Base-by-base conservation (phyloP, 2,888 invertebrate species). In the Drosophila lutescens region DNA sequence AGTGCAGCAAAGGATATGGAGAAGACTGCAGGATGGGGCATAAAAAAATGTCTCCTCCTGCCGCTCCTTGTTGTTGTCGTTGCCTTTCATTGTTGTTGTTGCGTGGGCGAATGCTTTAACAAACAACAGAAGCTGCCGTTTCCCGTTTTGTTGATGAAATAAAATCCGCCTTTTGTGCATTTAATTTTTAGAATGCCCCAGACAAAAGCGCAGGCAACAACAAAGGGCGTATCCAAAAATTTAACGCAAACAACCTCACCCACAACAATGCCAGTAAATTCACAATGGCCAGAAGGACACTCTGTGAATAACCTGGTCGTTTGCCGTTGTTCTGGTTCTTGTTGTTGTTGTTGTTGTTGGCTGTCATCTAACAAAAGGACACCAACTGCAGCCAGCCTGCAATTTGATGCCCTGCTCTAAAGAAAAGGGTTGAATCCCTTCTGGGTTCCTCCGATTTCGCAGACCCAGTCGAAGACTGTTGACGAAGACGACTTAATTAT, bases 111-210 rank as follows among this genome's bases (percentile, higher is more conserved):
- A 41, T 85, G 86, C 83, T 87, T 63, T 70, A 85, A 79, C 83
- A 87, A 83, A 83, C 88, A 83, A 85, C 83, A 85, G 85, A 88
- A 88, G 89, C 87, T 86, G 85, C 86, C 74, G 85, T 77, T 88
- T 88, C 87, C 82, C 87, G 89, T 79, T 85, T 80, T 79, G 83
- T 85, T 88, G 86, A 84, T 86, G 86, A 86, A 88, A 85, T 85
- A 81, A 88, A 86, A 86, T 86, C 85, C 88, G 80, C 80, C 88
- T 88, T 88, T 88, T 89, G 89, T 88, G 87, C 85, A 89, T 89
- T 88, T 86, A 86, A 88, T 89, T 88, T 80, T 88, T 80, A 76
- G 85, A 87, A 88, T 81, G 65, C 26, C 82, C 56, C 68, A 81
- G 86, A 88, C 84, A 88, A 85, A 71, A 79, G 84, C 88, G 77